These are phyloP conservation scores for Cydia amplana DNA, from an alignment of 1,140 invertebrate species.

Conservation along the genomic window DNA sequence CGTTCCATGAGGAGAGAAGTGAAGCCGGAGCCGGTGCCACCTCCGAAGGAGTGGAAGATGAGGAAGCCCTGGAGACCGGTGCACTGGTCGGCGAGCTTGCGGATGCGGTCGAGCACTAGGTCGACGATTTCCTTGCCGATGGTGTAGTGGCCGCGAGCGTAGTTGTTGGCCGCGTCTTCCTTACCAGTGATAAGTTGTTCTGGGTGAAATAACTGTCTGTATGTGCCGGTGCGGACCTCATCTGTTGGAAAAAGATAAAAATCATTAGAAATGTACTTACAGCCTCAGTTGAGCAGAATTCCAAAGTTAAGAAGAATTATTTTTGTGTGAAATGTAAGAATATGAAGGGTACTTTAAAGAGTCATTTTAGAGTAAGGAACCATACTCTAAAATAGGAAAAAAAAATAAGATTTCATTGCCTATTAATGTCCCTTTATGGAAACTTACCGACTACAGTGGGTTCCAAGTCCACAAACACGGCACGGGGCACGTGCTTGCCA, in stretches of 20 bases:
- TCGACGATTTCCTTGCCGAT: constrained; percentile 94
- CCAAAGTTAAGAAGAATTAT: too few relatives aligned
- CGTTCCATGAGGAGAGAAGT: constrained; percentile 94
- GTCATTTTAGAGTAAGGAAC: too few relatives aligned
- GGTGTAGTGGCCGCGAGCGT: constrained; percentile 94
- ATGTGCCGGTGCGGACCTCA: constrained; percentile 90
- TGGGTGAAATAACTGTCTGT: constrained; percentile 91
- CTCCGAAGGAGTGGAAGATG: constrained; percentile 95
- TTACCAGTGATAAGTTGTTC: constrained; percentile 92
- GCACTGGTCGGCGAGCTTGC: constrained; percentile 93
- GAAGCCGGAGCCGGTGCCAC: constrained; percentile 94
- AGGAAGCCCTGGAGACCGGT: constrained; percentile 93
- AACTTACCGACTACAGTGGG: constrained; percentile 91
- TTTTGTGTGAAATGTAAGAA: too few relatives aligned
- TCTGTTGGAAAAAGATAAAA: constrained; percentile 63
- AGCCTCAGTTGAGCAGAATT: too few relatives aligned
- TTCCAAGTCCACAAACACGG: constrained; percentile 93
- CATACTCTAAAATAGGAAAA: too few relatives aligned
- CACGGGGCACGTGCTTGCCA: constrained; percentile 92
- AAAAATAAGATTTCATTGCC: too few relatives aligned
- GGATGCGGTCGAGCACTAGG: constrained; percentile 88
- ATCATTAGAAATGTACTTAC: constrained; percentile 6
- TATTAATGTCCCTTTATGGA: not conserved
- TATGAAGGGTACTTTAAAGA: too few relatives aligned
- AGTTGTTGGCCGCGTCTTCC: constrained; percentile 95